Conservation (phyloP, 2,888 invertebrate species). For the Carcina quercana region DNA sequence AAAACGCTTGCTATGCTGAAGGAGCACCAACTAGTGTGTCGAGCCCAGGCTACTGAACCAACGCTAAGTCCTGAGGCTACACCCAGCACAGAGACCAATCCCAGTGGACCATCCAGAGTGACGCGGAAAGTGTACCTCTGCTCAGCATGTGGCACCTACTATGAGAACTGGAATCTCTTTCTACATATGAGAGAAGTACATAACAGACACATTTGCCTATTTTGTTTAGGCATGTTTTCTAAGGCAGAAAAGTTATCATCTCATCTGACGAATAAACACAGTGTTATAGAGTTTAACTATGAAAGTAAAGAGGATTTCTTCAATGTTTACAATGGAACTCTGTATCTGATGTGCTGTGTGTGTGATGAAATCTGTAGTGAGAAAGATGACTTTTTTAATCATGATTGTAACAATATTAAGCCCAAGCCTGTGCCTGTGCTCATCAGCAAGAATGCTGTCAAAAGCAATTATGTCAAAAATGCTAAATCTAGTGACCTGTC, state of each 20-base stretch:
- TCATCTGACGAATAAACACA: constrained; percentile 86
- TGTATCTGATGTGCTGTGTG: constrained; percentile 86
- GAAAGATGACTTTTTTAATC: constrained; percentile 83
- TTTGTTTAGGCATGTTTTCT: constrained; percentile 88
- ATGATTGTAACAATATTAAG: constrained; percentile 77
- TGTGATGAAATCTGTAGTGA: constrained; percentile 87
- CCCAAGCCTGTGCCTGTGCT: constrained; percentile 67
- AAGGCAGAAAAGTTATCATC: constrained; percentile 85
- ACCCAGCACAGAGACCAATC: constrained; percentile 42
- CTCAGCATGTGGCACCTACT: constrained; percentile 87
- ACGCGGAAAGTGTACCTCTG: constrained; percentile 88
- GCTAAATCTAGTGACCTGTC: constrained; percentile 36
- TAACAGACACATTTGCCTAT: constrained; percentile 86
- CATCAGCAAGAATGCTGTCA: constrained; percentile 57
- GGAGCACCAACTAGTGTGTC: constrained; percentile 80
- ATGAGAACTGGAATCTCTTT: constrained; percentile 91
- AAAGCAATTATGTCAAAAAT: constrained; percentile 45
- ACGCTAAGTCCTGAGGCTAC: constrained; percentile 54
- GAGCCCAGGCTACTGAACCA: constrained; percentile 57
- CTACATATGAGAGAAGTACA: constrained; percentile 89
- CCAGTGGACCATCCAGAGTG: constrained; percentile 71
- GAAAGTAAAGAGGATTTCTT: constrained; percentile 80
- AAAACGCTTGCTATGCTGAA: constrained; percentile 78
- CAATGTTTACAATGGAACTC: constrained; percentile 77
- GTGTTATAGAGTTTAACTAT: constrained; percentile 81